These are phyloP conservation scores for Diachrysia chrysitis DNA, from an alignment of 2,888 invertebrate genomes.

Conservation along the genomic window DNA sequence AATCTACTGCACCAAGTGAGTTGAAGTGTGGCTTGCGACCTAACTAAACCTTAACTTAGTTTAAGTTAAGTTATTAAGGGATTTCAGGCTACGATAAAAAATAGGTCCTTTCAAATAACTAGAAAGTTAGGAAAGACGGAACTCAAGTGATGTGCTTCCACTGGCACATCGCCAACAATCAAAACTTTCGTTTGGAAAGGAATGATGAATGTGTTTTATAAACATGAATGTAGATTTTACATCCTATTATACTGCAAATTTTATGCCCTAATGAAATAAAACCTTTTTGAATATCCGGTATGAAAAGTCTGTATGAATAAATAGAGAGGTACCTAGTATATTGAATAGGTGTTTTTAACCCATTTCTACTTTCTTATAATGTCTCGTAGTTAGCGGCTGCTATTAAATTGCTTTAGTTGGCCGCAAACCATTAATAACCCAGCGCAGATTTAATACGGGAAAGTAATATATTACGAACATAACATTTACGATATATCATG, in stretches of 20 bases:
- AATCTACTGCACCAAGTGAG: not conserved
- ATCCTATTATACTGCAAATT: not conserved
- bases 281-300: not conserved
- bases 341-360: conserved; percentile 38
- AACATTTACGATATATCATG: conserved; percentile 48
- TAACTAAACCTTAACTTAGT: too few species aligned
- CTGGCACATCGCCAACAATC: not conserved
- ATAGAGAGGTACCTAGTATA: conserved; percentile 17
- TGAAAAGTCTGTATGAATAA: conserved; percentile 22
- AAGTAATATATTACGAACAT: conserved; percentile 48
- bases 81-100: not conserved
- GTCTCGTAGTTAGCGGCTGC: conserved; percentile 50
- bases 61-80: not conserved
- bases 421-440: conserved; percentile 55
- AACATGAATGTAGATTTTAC: not conserved
- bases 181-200: too few species aligned
- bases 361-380: conserved; percentile 57
- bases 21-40: not conserved
- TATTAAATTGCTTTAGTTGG: conserved; percentile 58
- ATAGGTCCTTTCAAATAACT: conserved; percentile 4
- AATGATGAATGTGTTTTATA: not conserved
- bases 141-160: not conserved
- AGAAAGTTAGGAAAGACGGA: not conserved
- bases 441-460: conserved; percentile 53
- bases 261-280: not conserved